Conservation (phyloP, 2,797 vertebrate genomes). For the Acrocephalus scirpaceus region DNA sequence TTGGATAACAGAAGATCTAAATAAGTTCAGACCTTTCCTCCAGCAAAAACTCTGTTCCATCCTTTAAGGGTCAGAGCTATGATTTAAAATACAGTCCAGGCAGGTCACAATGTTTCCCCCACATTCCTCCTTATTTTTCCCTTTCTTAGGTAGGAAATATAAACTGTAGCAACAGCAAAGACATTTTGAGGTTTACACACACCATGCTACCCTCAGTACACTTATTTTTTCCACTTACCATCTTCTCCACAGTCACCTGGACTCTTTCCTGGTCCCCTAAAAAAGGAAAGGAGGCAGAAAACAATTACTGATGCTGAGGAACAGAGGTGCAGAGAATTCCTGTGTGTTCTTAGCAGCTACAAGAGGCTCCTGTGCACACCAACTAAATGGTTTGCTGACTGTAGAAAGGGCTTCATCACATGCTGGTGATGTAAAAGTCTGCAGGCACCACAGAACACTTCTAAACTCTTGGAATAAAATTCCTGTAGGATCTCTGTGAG, state of each 20-base stretch:
- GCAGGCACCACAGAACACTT: not conserved
- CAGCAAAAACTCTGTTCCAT: not conserved
- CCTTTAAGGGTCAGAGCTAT: not conserved
- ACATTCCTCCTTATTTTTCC: not conserved
- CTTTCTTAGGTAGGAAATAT: not conserved
- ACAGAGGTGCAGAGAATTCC: not conserved
- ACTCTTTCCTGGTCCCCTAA: slow-evolving; percentile 36
- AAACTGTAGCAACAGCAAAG: not conserved
- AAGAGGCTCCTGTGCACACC: not conserved
- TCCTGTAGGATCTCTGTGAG: not conserved
- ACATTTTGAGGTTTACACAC: not conserved
- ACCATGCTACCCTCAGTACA: not conserved
- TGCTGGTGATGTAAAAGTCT: not conserved
- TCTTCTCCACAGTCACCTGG: slow-evolving; percentile 28
- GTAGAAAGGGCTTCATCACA: not conserved
- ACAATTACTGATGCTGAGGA: not conserved
- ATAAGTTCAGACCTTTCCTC: not conserved
- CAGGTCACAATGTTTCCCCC: not conserved
- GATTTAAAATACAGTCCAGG: not conserved
- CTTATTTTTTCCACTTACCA: slow-evolving; percentile 44
- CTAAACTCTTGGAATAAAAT: not conserved
- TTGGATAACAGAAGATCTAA: not conserved
- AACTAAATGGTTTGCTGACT: not conserved
- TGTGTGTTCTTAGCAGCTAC: not conserved
- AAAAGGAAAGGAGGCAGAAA: not conserved